These are phyloP conservation scores for Melanotaenia boesemani DNA, from an alignment of 2,797 vertebrate species.

Conservation along the genomic window DNA sequence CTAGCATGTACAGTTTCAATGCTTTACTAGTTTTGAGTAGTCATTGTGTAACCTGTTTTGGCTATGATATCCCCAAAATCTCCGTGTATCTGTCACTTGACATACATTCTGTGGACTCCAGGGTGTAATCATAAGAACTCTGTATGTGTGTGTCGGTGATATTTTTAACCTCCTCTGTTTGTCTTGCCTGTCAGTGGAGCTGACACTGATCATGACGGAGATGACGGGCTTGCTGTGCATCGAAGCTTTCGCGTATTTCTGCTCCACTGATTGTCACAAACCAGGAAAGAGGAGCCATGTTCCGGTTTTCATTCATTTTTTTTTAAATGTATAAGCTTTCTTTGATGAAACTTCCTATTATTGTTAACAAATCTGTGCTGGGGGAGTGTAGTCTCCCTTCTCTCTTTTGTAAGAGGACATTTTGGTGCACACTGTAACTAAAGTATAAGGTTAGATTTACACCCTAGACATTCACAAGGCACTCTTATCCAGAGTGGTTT, in stretches of 20 bases:
- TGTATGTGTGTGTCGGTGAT: slow-evolving; percentile 37
- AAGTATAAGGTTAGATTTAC: slow-evolving; percentile 28
- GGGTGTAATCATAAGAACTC: slow-evolving; percentile 32
- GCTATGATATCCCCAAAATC: background rate
- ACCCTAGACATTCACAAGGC: slow-evolving; percentile 33
- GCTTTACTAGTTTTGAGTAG: background rate
- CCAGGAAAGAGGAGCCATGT: slow-evolving; percentile 39
- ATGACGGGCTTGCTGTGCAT: slow-evolving; percentile 44
- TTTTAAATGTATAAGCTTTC: background rate
- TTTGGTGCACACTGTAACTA: slow-evolving; percentile 14
- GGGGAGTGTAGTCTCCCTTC: background rate
- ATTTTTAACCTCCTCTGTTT: slow-evolving; percentile 68
- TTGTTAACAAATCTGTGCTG: slow-evolving; percentile 16
- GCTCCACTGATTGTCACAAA: slow-evolving; percentile 39
- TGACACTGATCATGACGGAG: slow-evolving; percentile 68
- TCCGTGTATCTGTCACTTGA: background rate
- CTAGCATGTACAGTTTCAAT: too few relatives aligned
- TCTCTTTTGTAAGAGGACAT: slow-evolving; percentile 3
- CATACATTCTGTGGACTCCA: slow-evolving; percentile 24
- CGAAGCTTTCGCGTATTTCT: slow-evolving; percentile 43
- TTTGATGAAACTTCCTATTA: slow-evolving; percentile 12
- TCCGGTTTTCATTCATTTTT: slow-evolving; percentile 31
- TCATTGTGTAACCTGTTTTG: background rate
- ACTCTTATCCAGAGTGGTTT: slow-evolving; percentile 42
- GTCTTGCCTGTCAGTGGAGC: slow-evolving; percentile 64